Conservation (phyloP, 2,113 vertebrate genomes). For the Thomomys bottae region DNA sequence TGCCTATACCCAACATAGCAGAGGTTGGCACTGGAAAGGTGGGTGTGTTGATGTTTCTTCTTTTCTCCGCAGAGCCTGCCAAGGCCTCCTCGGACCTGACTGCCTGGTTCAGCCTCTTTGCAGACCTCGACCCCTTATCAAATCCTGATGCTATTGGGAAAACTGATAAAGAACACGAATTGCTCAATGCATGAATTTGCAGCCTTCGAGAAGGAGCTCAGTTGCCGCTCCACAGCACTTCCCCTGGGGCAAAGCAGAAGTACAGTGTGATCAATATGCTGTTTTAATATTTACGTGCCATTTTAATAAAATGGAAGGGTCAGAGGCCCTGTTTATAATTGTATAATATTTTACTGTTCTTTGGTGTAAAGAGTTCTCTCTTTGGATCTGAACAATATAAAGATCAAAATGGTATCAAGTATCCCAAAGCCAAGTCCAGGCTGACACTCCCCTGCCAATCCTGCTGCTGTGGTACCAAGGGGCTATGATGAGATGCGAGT, state of each 20-base stretch:
- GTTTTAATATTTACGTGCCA: conserved; percentile 85
- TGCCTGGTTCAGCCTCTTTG: conserved; percentile 97
- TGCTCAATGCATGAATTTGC: conserved; percentile 92
- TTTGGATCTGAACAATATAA: conserved; percentile 66
- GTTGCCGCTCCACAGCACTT: accelerated
- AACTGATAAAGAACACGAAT: conserved; percentile 92
- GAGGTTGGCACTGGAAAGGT: background rate
- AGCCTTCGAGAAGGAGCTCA: conserved; percentile 47
- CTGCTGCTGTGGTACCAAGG: background rate
- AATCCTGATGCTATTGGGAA: conserved; percentile 96
- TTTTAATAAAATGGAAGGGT: conserved; percentile 86
- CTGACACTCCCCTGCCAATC: background rate
- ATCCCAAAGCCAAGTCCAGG: background rate
- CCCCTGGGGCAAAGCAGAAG: conserved; percentile 34
- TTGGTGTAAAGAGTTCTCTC: conserved; percentile 82
- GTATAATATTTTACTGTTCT: conserved; percentile 81
- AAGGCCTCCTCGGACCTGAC: conserved; percentile 91
- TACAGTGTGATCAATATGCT: conserved; percentile 75
- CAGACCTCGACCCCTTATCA: conserved; percentile 96
- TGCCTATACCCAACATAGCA: background rate
- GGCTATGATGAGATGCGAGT: background rate
- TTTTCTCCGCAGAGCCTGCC: conserved; percentile 84
- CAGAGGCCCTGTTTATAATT: conserved; percentile 83
- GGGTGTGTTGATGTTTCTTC: conserved; percentile 9
- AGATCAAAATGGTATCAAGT: no score